Conservation (phyloP, 2,888 invertebrate genomes). For the Ophonus ardosiacus region DNA sequence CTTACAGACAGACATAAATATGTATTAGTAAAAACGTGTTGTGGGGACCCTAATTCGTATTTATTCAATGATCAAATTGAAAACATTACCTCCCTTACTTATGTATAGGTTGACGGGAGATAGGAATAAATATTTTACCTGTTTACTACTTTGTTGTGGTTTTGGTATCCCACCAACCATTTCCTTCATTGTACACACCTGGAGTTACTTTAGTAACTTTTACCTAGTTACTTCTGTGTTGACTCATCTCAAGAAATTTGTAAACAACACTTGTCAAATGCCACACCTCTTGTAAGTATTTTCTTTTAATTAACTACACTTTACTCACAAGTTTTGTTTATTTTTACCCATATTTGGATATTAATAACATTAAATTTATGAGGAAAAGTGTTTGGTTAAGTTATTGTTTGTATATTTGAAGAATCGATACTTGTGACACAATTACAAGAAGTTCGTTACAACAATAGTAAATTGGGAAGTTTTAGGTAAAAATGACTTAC, state of each 20-base stretch:
- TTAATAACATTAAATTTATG: not conserved
- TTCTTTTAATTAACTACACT: not conserved
- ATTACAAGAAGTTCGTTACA: slow-evolving; percentile 23
- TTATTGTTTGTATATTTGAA: slow-evolving; percentile 12
- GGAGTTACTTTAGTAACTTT: slow-evolving; percentile 30
- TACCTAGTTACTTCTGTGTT: not conserved
- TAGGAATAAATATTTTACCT: slow-evolving; percentile 14
- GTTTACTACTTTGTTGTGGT: not conserved
- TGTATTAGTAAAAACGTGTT: too few species aligned
- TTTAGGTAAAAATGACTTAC: slow-evolving; percentile 80
- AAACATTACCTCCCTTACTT: too few species aligned
- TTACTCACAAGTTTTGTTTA: not conserved
- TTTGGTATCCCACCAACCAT: not conserved
- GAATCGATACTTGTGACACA: slow-evolving; percentile 45
- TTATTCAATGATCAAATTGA: too few species aligned
- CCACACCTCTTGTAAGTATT: slow-evolving; percentile 58
- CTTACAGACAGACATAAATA: too few species aligned
- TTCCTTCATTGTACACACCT: slow-evolving; percentile 1
- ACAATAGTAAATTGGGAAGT: not conserved
- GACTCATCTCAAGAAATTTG: slow-evolving; percentile 52
- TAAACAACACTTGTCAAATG: slow-evolving; percentile 60
- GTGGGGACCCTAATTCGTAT: too few species aligned
- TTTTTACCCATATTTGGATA: not conserved
- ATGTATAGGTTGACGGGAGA: too few species aligned
- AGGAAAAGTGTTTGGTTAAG: not conserved